A percentile compares a stretch with the other conserved stretches of the same genome.
These are phyloP conservation scores for Drosophila melanica DNA, from an alignment of 1,140 invertebrate species.

Conservation along the genomic window DNA sequence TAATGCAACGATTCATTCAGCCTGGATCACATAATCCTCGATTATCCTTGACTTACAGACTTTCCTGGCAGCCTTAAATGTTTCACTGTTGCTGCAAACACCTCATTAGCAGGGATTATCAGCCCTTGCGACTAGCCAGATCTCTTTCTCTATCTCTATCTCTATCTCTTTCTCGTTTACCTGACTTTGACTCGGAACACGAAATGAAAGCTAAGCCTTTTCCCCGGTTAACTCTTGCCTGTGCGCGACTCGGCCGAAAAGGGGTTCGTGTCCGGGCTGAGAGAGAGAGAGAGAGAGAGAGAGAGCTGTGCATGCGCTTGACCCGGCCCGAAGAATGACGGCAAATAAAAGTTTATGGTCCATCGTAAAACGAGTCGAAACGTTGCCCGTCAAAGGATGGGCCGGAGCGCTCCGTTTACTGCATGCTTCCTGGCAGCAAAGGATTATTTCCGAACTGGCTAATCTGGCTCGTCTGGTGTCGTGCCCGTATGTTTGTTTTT, in stretches of 20 bases:
- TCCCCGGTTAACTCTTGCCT: slow-evolving; percentile 71
- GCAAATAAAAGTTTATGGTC: slow-evolving; percentile 78
- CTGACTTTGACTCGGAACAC: slow-evolving; percentile 56
- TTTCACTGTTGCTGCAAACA: slow-evolving; percentile 44
- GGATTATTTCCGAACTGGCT: slow-evolving; percentile 76
- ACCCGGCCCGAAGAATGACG: slow-evolving; percentile 59
- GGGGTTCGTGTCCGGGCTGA: slow-evolving; percentile 67
- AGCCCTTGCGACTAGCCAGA: slow-evolving; percentile 12
- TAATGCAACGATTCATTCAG: slow-evolving; percentile 22
- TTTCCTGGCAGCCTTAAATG: slow-evolving; percentile 37
- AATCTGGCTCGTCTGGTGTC: slow-evolving; percentile 52
- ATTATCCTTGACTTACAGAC: slow-evolving; percentile 77
- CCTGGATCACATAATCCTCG: slow-evolving; percentile 31
- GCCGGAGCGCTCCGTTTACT: slow-evolving; percentile 50
- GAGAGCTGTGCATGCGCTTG: slow-evolving; percentile 54
- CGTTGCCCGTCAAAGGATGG: background rate
- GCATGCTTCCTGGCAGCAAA: slow-evolving; percentile 78
- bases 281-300: slow-evolving; percentile 12
- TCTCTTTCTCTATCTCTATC: slow-evolving; percentile 4
- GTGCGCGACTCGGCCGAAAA: slow-evolving; percentile 41
- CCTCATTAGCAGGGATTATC: slow-evolving; percentile 79
- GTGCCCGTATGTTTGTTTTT: slow-evolving; percentile 38
- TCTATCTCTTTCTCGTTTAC: slow-evolving; percentile 28
- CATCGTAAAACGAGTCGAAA: slow-evolving; percentile 60
- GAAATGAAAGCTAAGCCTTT: slow-evolving; percentile 76